Conservation (phyloP, 2,113 vertebrate genomes). For the Thalassarche chlororhynchos region DNA sequence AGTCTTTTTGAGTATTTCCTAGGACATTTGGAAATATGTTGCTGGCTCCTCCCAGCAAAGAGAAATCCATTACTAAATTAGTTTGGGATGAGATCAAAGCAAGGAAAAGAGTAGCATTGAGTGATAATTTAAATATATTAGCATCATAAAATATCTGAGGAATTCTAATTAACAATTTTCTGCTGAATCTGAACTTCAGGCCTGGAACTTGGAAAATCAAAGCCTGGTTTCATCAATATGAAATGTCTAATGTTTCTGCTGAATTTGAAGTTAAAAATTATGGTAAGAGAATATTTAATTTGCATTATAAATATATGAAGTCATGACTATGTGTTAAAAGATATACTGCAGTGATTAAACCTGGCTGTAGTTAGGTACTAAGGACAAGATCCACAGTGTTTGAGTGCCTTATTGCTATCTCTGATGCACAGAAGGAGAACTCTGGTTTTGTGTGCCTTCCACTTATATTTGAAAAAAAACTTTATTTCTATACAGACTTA, state of each 20-base stretch:
- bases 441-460: not conserved
- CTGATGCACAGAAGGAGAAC: not conserved
- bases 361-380: not conserved
- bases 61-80: not conserved
- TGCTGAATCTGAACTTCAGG: constrained; percentile 48
- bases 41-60: not conserved
- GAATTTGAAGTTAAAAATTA: constrained; percentile 78
- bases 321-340: not conserved
- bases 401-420: not conserved
- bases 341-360: not conserved
- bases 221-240: constrained; percentile 52
- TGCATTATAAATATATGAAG: not conserved
- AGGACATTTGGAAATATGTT: not conserved
- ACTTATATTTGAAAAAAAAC: not conserved
- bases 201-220: constrained; percentile 74
- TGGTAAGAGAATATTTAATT: constrained; percentile 37
- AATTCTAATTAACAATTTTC: not conserved
- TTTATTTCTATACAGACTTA: not conserved
- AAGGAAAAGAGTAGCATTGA: not conserved
- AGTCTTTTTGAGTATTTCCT: not conserved
- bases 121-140: not conserved
- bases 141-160: not conserved
- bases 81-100: not conserved
- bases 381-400: not conserved
- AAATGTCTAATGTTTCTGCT: constrained; percentile 58